phyloP scores from a whole-genome alignment of 2,888 invertebrate genomes.

The Conistra vaccinii region DNA sequence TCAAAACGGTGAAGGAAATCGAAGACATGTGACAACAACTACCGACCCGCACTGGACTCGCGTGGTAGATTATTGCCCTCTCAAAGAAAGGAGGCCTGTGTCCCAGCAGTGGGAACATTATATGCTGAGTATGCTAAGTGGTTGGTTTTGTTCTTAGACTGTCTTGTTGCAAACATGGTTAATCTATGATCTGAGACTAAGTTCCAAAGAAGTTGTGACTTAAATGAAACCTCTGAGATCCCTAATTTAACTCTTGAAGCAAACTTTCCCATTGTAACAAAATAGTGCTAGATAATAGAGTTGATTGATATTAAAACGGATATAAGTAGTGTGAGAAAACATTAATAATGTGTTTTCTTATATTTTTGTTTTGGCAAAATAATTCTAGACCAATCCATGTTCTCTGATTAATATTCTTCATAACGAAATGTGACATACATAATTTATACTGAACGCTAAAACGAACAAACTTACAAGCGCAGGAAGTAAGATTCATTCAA shows the following conservation, averaged over 20 bases:
- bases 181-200: background rate
- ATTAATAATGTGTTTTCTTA: background rate
- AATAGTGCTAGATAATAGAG: too few relatives aligned
- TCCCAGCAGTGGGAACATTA: too few relatives aligned
- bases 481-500: constrained; percentile 33
- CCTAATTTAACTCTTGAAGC: background rate
- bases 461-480: background rate
- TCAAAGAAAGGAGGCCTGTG: too few relatives aligned
- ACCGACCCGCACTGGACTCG: too few relatives aligned
- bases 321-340: background rate
- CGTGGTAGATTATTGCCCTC: too few relatives aligned
- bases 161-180: background rate
- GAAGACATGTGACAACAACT: too few relatives aligned
- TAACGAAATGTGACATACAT: constrained; percentile 6
- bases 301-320: background rate
- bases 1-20: too few relatives aligned
- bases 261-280: background rate
- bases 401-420: background rate
- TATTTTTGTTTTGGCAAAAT: background rate
- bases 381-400: background rate
- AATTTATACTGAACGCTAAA: constrained; percentile 2
- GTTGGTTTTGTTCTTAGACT: background rate
- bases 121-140: too few relatives aligned
- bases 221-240: background rate
- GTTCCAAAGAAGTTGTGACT: background rate